These are phyloP conservation scores for Platynereis dumerilii DNA, from an alignment of 2,888 invertebrate genomes.

Conservation along the genomic window DNA sequence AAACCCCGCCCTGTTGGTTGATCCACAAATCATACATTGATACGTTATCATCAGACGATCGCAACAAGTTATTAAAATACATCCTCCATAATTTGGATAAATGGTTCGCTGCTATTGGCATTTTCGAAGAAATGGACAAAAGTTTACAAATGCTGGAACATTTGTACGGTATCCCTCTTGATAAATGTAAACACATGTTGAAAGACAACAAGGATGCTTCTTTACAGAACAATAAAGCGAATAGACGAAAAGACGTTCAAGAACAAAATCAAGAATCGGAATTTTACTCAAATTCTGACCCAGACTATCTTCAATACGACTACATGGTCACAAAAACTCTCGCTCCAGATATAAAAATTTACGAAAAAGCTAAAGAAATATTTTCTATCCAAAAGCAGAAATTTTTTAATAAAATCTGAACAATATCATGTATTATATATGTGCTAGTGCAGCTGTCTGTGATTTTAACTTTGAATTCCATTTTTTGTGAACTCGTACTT, in stretches of 20 bases:
- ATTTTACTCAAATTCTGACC: constrained; percentile 27
- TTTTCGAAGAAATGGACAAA: constrained; percentile 23
- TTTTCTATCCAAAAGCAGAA: constrained; percentile 35
- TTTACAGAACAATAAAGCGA: constrained; percentile 21
- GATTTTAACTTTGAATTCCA: no score
- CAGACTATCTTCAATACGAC: constrained; percentile 30
- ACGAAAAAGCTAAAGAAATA: constrained; percentile 33
- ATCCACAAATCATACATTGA: constrained; percentile 30
- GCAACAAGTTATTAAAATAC: constrained; percentile 27
- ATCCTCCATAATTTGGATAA: constrained; percentile 31
- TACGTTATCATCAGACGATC: constrained; percentile 1
- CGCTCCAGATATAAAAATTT: constrained; percentile 32
- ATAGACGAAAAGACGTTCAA: constrained; percentile 10
- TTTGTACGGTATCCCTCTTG: constrained; percentile 32
- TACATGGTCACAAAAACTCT: constrained; percentile 29
- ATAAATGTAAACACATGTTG: constrained; percentile 27
- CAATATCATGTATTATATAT: no score
- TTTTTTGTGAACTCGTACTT: no score
- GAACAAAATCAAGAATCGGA: background rate
- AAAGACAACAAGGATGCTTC: background rate
- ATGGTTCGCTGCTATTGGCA: constrained; percentile 36
- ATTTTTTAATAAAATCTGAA: constrained; percentile 22
- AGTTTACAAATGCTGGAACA: constrained; percentile 35
- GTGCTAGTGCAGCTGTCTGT: no score
- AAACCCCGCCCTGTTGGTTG: constrained; percentile 35